These are phyloP conservation scores for Nestor notabilis DNA, from an alignment of 2,113 vertebrate species.

Conservation along the genomic window DNA sequence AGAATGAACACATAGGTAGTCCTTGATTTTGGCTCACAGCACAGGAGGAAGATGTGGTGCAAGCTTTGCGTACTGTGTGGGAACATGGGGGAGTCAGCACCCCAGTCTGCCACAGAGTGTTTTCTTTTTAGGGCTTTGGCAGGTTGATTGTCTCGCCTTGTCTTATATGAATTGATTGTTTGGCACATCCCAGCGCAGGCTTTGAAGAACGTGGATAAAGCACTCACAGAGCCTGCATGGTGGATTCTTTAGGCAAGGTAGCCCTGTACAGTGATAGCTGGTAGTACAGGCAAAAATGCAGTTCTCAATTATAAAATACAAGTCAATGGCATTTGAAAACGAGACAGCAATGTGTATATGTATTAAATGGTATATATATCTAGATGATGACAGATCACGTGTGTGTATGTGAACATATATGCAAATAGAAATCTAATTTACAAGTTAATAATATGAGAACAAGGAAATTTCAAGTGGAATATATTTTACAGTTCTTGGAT, in stretches of 20 bases:
- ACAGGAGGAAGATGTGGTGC: neutral
- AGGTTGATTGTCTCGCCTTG: neutral
- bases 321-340: neutral
- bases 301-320: neutral
- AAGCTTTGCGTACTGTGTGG: neutral
- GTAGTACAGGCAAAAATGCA: neutral
- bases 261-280: neutral
- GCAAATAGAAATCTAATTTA: slow-evolving; percentile 15
- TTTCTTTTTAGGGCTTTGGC: neutral
- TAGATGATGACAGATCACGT: neutral
- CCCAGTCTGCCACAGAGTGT: neutral
- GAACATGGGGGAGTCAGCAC: neutral
- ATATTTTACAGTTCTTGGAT: neutral
- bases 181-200: neutral
- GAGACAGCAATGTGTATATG: neutral
- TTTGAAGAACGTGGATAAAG: neutral
- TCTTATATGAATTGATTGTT: neutral
- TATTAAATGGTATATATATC: neutral
- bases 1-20: neutral
- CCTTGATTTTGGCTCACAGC: neutral
- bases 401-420: neutral
- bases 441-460: neutral
- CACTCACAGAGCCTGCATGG: neutral
- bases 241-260: neutral
- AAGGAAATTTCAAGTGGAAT: neutral